A percentile compares a stretch with the other conserved stretches of the same genome.
Evolutionary conservation across 2,888 invertebrate species (phyloP).

Genomic region (Noctua janthe): DNA sequence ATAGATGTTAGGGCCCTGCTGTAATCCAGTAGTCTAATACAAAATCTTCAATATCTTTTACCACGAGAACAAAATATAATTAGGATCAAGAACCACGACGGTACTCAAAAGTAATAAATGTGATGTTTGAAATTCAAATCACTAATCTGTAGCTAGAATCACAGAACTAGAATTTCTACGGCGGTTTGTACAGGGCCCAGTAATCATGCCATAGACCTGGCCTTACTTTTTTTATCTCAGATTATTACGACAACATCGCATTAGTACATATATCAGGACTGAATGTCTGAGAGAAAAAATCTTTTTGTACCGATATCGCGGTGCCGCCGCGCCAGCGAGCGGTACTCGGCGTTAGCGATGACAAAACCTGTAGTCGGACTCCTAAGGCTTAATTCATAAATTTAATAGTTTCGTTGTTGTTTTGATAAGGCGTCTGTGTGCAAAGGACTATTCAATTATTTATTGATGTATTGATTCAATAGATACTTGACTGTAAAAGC

Average conservation of each 20-base stretch:
- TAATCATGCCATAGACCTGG: neutral
- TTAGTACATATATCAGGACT: neutral
- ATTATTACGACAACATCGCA: neutral
- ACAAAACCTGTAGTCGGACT: neutral
- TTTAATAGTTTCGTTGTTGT: too few relatives aligned
- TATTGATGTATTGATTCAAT: neutral
- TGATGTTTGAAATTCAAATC: neutral
- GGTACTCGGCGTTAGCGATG: neutral
- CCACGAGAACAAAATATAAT: neutral
- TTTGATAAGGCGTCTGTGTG: neutral
- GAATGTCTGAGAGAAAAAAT: neutral
- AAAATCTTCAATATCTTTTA: neutral
- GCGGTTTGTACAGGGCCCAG: neutral
- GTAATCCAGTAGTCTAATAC: too few relatives aligned
- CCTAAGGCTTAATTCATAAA: neutral
- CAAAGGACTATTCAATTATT: conserved; percentile 1
- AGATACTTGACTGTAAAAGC: neutral
- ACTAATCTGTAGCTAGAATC: neutral
- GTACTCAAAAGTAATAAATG: neutral
- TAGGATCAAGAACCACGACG: neutral
- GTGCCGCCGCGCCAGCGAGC: too few relatives aligned
- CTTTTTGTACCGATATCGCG: neutral
- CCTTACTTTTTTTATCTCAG: neutral
- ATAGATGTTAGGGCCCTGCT: too few relatives aligned
- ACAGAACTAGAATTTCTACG: neutral